A percentile compares a stretch with the other conserved stretches of the same genome.
phyloP scores from a whole-genome alignment of 2,797 vertebrate genomes.

The Pelodytes ibericus region DNA sequence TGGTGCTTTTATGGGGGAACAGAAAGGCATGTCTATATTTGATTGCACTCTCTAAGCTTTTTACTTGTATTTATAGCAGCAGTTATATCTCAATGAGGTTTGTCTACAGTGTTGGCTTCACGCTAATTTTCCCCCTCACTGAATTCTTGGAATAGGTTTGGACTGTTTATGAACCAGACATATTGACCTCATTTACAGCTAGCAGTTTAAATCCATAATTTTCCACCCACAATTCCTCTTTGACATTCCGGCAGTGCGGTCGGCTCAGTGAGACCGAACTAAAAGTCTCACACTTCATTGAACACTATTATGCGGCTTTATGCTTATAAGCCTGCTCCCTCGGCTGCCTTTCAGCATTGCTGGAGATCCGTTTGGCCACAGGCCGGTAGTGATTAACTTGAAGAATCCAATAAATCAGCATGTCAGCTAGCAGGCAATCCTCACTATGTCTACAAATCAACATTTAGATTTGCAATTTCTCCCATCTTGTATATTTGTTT shows the following conservation, averaged over 20 bases:
- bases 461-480: conserved; percentile 80
- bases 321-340: conserved; percentile 88
- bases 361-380: conserved; percentile 83
- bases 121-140: conserved; percentile 89
- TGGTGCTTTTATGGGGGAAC: conserved; percentile 55
- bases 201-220: conserved; percentile 89
- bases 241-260: conserved; percentile 84
- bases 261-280: conserved; percentile 91
- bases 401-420: conserved; percentile 96
- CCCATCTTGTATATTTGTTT: conserved; percentile 58
- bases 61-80: conserved; percentile 86
- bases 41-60: conserved; percentile 81
- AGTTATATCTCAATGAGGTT: conserved; percentile 91
- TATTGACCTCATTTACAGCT: conserved; percentile 97
- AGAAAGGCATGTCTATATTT: conserved; percentile 79
- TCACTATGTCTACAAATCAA: conserved; percentile 85
- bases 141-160: conserved; percentile 85
- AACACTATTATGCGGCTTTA: conserved; percentile 94
- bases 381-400: conserved; percentile 89
- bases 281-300: conserved; percentile 95
- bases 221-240: conserved; percentile 85
- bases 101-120: conserved; percentile 88
- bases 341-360: conserved; percentile 84
- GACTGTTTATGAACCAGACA: conserved; percentile 96
- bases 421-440: conserved; percentile 85